phyloP scores from a whole-genome alignment of 1,140 invertebrate genomes.

The Drosophila funebris region DNA sequence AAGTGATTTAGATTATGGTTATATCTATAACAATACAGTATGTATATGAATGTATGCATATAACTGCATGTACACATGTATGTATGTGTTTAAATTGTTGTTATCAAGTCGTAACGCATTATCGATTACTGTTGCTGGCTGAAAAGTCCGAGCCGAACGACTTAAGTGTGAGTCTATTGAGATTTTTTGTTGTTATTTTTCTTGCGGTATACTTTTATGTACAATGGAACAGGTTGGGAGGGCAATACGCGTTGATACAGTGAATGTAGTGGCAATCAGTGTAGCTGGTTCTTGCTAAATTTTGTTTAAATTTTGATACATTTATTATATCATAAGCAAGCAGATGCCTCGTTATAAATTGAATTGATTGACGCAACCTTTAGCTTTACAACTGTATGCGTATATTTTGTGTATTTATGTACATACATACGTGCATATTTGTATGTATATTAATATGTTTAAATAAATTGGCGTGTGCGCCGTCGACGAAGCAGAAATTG shows the following conservation, averaged over 20 bases:
- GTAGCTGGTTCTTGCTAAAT: conserved; percentile 20
- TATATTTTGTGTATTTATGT: background rate
- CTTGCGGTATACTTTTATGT: background rate
- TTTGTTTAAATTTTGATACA: conserved; percentile 48
- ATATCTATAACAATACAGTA: conserved; percentile 10
- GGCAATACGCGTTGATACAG: conserved; percentile 7
- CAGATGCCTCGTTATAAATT: conserved; percentile 42
- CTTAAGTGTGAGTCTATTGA: conserved; percentile 32
- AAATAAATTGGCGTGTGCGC: conserved; percentile 47
- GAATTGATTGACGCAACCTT: conserved; percentile 48
- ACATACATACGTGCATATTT: conserved; percentile 17
- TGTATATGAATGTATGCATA: conserved; percentile 7
- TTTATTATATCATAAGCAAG: conserved; percentile 25
- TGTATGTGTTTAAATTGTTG: conserved; percentile 12
- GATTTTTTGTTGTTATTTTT: conserved; percentile 6
- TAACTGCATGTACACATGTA: background rate
- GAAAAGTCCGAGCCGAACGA: conserved; percentile 19
- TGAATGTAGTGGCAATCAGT: conserved; percentile 6
- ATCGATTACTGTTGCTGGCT: conserved; percentile 66
- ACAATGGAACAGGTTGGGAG: conserved; percentile 7
- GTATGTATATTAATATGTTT: conserved; percentile 46
- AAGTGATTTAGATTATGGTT: conserved; percentile 31
- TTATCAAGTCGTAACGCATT: conserved; percentile 45
- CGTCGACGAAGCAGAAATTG: conserved; percentile 10
- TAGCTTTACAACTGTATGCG: background rate